phyloP scores from a whole-genome alignment of 2,797 vertebrate genomes.

The Notamacropus eugenii region DNA sequence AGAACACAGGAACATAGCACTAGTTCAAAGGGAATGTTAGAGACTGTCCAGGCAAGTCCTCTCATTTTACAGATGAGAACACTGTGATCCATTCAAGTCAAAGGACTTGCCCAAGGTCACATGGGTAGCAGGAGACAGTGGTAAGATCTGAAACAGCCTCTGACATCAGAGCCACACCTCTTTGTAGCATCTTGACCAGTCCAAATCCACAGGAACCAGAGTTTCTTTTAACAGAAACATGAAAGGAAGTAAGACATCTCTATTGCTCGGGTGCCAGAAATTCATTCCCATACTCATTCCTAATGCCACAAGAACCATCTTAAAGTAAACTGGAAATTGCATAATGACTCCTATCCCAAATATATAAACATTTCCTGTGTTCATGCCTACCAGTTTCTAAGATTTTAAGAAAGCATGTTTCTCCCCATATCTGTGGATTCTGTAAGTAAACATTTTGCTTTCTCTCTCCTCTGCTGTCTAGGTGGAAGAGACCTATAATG shows the following conservation, averaged over 20 bases:
- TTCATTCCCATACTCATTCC: background rate
- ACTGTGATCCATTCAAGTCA: background rate
- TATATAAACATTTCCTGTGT: background rate
- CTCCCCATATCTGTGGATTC: background rate
- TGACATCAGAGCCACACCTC: background rate
- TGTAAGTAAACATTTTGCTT: background rate
- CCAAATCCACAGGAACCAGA: background rate
- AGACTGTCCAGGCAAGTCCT: background rate
- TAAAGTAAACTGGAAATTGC: background rate
- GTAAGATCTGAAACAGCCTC: background rate
- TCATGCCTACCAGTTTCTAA: background rate
- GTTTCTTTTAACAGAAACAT: background rate
- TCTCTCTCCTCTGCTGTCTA: background rate
- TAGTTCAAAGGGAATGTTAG: background rate
- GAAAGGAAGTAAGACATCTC: background rate
- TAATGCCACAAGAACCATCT: background rate
- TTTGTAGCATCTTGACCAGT: background rate
- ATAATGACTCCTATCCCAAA: background rate
- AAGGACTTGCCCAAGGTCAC: background rate
- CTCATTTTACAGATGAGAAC: background rate
- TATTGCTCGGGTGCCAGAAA: background rate
- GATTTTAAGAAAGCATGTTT: background rate
- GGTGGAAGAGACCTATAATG: background rate
- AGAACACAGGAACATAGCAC: background rate
- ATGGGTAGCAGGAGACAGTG: background rate